Conservation (phyloP, 53 echinoderm and acorn worm genomes). For the Henricia sp. region DNA sequence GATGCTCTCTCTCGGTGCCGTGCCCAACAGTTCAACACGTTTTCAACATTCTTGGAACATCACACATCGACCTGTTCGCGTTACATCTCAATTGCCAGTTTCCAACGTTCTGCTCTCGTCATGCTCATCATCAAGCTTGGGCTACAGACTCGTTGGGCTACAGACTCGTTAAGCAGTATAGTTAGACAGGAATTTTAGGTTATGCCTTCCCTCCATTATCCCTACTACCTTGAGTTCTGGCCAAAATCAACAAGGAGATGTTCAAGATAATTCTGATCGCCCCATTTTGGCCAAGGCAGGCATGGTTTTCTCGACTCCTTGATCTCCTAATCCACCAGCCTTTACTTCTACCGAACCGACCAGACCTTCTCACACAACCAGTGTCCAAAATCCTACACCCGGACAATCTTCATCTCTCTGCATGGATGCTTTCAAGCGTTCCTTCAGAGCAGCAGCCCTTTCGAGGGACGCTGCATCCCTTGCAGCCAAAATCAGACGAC, state of each 20-base stretch:
- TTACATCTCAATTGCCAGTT: slow-evolving; percentile 12
- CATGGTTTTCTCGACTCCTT: slow-evolving; percentile 29
- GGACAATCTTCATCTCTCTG: slow-evolving; percentile 19
- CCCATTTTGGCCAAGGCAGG: slow-evolving; percentile 17
- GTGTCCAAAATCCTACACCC: slow-evolving; percentile 21
- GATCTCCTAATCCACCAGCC: background rate
- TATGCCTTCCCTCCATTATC: background rate
- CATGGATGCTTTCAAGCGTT: slow-evolving; percentile 9
- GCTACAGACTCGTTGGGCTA: no score
- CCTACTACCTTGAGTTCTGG: no score
- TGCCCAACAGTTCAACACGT: slow-evolving; percentile 4
- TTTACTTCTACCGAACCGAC: background rate
- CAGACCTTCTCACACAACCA: slow-evolving; percentile 43
- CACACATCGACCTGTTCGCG: slow-evolving; percentile 18
- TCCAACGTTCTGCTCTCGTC: slow-evolving; percentile 1
- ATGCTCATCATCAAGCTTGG: background rate
- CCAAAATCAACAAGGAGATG: no score
- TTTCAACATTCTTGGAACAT: slow-evolving; percentile 26
- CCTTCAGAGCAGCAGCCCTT: slow-evolving; percentile 15
- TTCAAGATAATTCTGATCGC: slow-evolving; percentile 14
- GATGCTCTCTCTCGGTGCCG: slow-evolving; percentile 6
- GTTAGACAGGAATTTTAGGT: background rate
- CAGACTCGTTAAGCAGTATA: background rate
- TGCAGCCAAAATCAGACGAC: slow-evolving; percentile 8
- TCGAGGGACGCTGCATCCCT: slow-evolving; percentile 7